These are phyloP conservation scores for Halcyon malimbica DNA, from an alignment of 2,113 vertebrate species.

Conservation along the genomic window DNA sequence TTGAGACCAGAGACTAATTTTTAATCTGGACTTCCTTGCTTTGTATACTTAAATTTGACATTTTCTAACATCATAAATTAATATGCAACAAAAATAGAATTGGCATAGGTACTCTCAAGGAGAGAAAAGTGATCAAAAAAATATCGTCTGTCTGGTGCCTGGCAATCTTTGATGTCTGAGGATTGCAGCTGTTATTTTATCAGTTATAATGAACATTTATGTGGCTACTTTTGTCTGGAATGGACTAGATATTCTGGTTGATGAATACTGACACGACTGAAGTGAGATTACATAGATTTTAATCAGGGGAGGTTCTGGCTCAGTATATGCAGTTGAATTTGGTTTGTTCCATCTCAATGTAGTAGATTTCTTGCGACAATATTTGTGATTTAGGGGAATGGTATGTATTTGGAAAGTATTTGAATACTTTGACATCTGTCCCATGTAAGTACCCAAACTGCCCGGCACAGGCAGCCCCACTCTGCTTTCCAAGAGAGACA, in stretches of 20 bases:
- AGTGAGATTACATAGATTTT: not conserved
- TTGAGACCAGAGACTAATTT: not conserved
- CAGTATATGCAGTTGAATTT: not conserved
- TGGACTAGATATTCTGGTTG: not conserved
- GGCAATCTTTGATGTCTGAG: not conserved
- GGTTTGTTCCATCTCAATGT: not conserved
- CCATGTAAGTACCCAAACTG: not conserved
- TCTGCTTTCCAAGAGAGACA: not conserved
- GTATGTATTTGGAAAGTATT: not conserved
- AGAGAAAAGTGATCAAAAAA: not conserved
- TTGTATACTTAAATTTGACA: not conserved
- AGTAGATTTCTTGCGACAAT: not conserved
- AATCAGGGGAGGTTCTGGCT: not conserved
- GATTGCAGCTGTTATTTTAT: not conserved
- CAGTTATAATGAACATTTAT: not conserved
- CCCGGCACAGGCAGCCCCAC: rapidly evolving
- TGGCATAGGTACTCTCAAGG: not conserved
- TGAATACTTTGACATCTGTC: not conserved
- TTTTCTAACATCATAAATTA: not conserved
- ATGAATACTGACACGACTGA: not conserved
- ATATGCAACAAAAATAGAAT: not conserved
- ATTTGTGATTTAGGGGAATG: not conserved
- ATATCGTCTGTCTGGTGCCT: not conserved
- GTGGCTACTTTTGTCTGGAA: not conserved
- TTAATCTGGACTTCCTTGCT: not conserved